Percentiles rank a stretch among this genome's conserved stretches.
These are phyloP conservation scores for Philantomba maxwellii DNA, from an alignment of 2,113 vertebrate species.

Conservation along the genomic window DNA sequence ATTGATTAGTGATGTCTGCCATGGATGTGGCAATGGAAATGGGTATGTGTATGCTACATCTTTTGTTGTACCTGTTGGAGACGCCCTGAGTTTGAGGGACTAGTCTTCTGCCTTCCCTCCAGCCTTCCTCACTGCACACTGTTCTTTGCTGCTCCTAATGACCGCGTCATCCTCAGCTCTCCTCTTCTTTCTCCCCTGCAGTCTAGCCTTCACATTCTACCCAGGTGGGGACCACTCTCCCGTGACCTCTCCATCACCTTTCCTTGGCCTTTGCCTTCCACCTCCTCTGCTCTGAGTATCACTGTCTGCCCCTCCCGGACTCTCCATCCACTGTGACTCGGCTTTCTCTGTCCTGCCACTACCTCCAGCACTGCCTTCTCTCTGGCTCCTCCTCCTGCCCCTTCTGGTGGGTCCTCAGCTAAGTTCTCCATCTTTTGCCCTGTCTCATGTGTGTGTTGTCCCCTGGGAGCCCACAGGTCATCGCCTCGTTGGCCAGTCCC, in stretches of 20 bases:
- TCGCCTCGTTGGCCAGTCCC: neutral
- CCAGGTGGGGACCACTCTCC: neutral
- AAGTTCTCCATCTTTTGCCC: neutral
- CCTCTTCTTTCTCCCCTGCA: neutral
- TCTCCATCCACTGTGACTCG: neutral
- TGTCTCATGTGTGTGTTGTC: neutral
- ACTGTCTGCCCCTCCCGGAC: neutral
- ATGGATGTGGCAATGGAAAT: fast-evolving
- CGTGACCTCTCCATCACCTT: neutral
- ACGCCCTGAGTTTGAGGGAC: neutral
- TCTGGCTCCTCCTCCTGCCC: neutral
- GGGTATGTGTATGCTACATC: fast-evolving
- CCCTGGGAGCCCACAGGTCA: neutral
- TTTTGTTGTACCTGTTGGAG: neutral
- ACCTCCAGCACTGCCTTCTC: neutral
- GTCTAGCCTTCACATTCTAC: neutral
- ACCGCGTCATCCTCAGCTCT: neutral
- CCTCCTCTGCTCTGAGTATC: neutral
- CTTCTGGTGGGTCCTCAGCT: neutral
- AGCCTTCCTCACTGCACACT: fast-evolving
- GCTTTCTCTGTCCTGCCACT: neutral
- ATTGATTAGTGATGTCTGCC: neutral
- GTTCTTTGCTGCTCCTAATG: neutral
- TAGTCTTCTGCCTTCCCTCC: neutral
- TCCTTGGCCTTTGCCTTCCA: neutral